phyloP scores from a whole-genome alignment of 2,888 invertebrate species.

The Drosophila falleni region DNA sequence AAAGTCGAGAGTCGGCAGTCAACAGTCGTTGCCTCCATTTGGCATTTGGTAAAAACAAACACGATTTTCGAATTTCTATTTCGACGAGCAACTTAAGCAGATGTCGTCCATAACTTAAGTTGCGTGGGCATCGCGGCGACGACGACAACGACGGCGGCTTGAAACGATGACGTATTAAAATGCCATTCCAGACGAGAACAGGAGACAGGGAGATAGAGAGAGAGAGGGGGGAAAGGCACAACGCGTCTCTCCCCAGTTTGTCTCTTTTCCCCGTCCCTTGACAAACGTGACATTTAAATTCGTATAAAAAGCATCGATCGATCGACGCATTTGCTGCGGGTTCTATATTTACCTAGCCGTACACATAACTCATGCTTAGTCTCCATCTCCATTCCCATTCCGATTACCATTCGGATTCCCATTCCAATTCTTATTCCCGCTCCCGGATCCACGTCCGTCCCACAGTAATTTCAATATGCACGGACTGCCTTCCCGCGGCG shows the following conservation, averaged over 20 bases:
- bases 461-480: conserved; percentile 53
- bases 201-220: background rate
- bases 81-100: conserved; percentile 63
- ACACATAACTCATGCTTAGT: conserved; percentile 75
- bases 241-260: conserved; percentile 13
- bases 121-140: conserved; percentile 62
- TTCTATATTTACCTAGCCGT: conserved; percentile 74
- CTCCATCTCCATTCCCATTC: conserved; percentile 14
- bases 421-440: background rate
- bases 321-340: conserved; percentile 70
- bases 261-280: conserved; percentile 14
- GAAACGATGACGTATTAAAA: conserved; percentile 77
- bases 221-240: conserved; percentile 8
- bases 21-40: conserved; percentile 34
- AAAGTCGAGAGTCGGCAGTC: conserved; percentile 11
- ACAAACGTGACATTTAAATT: conserved; percentile 76
- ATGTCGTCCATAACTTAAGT: conserved; percentile 75
- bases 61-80: conserved; percentile 69
- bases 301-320: conserved; percentile 76
- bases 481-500: conserved; percentile 41
- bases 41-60: conserved; percentile 73
- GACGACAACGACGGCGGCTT: conserved; percentile 40
- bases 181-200: conserved; percentile 41
- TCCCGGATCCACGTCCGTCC: conserved; percentile 13
- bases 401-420: background rate